These are phyloP conservation scores for Rhabditoides inermis DNA, from an alignment of 2,888 invertebrate genomes.

Conservation along the genomic window DNA sequence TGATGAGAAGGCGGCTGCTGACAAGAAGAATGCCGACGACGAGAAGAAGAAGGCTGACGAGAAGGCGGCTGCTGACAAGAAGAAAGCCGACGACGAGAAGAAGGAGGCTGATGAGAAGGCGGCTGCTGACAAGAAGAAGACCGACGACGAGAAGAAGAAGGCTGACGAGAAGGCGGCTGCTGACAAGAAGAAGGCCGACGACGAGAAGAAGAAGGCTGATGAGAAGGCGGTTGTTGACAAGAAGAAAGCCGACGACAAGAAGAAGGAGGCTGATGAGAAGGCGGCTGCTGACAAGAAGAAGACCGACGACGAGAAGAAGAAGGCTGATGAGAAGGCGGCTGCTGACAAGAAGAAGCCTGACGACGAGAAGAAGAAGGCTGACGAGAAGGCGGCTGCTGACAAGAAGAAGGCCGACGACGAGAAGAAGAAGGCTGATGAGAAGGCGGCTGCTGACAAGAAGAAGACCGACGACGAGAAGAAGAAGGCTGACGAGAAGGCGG, in stretches of 20 bases:
- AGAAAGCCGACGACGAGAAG: too few relatives aligned
- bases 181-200: slow-evolving; percentile 3
- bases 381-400: slow-evolving; percentile 4
- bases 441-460: too few relatives aligned
- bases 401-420: slow-evolving; percentile 5
- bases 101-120: too few relatives aligned
- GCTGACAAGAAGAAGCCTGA: slow-evolving; percentile 3
- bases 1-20: slow-evolving; percentile 4
- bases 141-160: too few relatives aligned
- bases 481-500: too few relatives aligned
- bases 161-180: slow-evolving; percentile 6
- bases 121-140: too few relatives aligned
- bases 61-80: too few relatives aligned
- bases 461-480: too few relatives aligned
- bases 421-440: slow-evolving; percentile 5
- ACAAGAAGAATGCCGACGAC: slow-evolving; percentile 3
- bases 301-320: too few relatives aligned
- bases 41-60: slow-evolving; percentile 7
- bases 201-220: too few relatives aligned
- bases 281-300: slow-evolving; percentile 7
- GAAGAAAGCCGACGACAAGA: slow-evolving; percentile 8
- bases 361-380: neutral
- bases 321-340: slow-evolving; percentile 1
- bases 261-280: slow-evolving; percentile 8
- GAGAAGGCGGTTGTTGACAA: slow-evolving; percentile 5